Evolutionary conservation across 2,888 invertebrate genomes (phyloP).

Genomic region (Heliconius ethilla): DNA sequence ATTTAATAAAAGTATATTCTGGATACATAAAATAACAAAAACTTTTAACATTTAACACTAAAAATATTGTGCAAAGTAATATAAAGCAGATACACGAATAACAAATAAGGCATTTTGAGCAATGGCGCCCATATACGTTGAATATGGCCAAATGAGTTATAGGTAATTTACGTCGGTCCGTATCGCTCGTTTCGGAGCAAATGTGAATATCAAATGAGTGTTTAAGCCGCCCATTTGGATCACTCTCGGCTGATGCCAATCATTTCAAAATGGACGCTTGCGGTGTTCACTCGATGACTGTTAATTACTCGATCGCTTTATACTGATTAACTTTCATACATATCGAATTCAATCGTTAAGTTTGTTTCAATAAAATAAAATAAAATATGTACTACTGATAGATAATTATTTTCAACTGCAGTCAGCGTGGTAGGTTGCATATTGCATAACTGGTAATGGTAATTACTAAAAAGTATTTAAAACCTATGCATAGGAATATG

Average conservation of each 20-base stretch:
- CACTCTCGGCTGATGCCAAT: conserved; percentile 71
- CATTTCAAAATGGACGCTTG: conserved; percentile 73
- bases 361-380: conserved; percentile 17
- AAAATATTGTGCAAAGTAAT: conserved; percentile 9
- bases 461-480: not conserved
- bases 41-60: not conserved
- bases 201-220: conserved; percentile 79
- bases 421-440: not conserved
- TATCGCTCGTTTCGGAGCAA: conserved; percentile 63
- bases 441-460: not conserved
- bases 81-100: not conserved
- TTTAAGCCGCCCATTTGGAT: conserved; percentile 76
- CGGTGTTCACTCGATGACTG: conserved; percentile 63
- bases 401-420: not conserved
- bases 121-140: conserved; percentile 51
- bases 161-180: conserved; percentile 65
- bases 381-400: not conserved
- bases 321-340: conserved; percentile 42
- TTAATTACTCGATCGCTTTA: conserved; percentile 49
- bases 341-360: conserved; percentile 26
- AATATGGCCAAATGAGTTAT: conserved; percentile 71
- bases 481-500: not conserved
- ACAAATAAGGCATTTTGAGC: conserved; percentile 36
- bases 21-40: not conserved
- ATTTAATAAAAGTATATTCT: too few species aligned